A percentile compares a stretch with the other conserved stretches of the same genome.
Conservation (phyloP, 2,888 invertebrate species). For the Chromoteleia sp. region DNA sequence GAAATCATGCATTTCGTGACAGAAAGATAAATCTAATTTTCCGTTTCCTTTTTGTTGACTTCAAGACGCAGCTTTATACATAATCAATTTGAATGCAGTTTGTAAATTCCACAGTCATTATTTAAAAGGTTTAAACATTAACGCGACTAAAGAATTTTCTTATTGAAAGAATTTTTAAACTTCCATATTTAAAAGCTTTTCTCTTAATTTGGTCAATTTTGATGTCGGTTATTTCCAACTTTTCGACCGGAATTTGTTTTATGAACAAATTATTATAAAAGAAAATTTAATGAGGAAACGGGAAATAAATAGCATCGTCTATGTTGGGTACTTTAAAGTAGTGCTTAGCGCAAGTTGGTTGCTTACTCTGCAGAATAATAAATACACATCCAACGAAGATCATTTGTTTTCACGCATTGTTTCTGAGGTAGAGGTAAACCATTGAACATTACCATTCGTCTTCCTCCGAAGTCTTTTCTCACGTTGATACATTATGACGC, state of each 20-base stretch:
- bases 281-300: constrained; percentile 28
- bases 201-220: background rate
- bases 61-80: no score
- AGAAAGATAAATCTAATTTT: no score
- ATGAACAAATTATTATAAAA: constrained; percentile 38
- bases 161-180: no score
- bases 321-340: constrained; percentile 35
- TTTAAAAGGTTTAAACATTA: no score
- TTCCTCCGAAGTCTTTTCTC: constrained; percentile 75
- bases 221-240: background rate
- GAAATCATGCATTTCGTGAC: no score
- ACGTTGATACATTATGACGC: constrained; percentile 64
- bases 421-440: constrained; percentile 71
- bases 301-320: constrained; percentile 38
- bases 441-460: constrained; percentile 76
- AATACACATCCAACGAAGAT: constrained; percentile 78
- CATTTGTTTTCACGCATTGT: constrained; percentile 80
- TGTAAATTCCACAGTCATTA: no score
- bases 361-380: constrained; percentile 73
- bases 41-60: no score
- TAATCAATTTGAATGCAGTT: no score
- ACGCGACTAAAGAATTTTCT: no score
- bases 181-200: no score
- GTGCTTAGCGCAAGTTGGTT: constrained; percentile 39
- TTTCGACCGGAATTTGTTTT: background rate